These are phyloP conservation scores for Bostrychus sinensis DNA, from an alignment of 2,113 vertebrate species.

Conservation along the genomic window DNA sequence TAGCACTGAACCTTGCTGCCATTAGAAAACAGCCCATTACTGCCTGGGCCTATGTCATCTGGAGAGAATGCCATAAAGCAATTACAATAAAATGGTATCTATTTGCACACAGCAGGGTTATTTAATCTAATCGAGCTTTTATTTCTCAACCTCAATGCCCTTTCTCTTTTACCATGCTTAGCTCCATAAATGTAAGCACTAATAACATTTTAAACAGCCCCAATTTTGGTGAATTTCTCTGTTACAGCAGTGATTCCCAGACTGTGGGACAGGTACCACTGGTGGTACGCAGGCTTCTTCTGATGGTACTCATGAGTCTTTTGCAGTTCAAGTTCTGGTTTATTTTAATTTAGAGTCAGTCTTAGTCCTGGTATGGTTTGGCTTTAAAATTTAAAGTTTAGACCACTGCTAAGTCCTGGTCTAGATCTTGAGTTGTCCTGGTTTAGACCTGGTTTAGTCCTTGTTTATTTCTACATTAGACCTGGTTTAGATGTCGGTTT, in stretches of 20 bases:
- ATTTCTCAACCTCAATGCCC: slow-evolving; percentile 6
- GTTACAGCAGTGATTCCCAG: neutral
- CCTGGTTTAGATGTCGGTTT: too few species aligned
- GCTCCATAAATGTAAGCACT: neutral
- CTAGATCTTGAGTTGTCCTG: too few species aligned
- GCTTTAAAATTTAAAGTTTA: too few species aligned
- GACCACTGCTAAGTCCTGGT: too few species aligned
- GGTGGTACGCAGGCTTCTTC: neutral
- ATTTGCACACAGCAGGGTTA: slow-evolving; percentile 23
- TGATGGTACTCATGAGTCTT: neutral
- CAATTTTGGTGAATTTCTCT: slow-evolving; percentile 20
- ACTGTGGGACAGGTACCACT: neutral
- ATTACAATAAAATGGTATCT: slow-evolving; percentile 20
- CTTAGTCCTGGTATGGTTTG: too few species aligned
- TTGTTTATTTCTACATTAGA: too few species aligned
- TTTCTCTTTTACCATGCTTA: neutral
- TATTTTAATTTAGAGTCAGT: too few species aligned
- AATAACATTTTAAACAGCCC: neutral
- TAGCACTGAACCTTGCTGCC: neutral
- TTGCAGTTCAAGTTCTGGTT: too few species aligned
- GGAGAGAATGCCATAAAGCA: slow-evolving; percentile 32
- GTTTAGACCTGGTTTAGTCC: too few species aligned
- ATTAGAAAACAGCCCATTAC: slow-evolving; percentile 9
- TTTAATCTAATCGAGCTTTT: slow-evolving; percentile 25
- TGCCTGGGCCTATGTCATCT: slow-evolving; percentile 25